These are phyloP conservation scores for Ceratina japonica DNA, from an alignment of 1,140 invertebrate genomes.

Conservation along the genomic window DNA sequence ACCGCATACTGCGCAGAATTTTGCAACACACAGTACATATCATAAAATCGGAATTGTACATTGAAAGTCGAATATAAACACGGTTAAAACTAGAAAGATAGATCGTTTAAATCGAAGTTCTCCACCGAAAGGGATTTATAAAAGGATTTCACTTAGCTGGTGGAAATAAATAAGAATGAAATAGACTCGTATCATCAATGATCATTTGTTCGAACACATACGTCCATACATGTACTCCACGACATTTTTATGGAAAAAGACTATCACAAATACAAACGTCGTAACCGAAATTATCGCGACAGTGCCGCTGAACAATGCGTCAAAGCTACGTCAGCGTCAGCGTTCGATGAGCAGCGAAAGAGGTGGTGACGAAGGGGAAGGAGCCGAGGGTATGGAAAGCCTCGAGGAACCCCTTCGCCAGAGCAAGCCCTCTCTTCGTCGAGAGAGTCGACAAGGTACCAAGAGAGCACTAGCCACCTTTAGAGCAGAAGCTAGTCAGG, in stretches of 20 bases:
- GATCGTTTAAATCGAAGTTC: not conserved
- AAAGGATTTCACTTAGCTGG: not conserved
- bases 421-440: slow-evolving; percentile 81
- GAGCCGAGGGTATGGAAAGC: slow-evolving; percentile 81
- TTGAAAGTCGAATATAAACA: too few species aligned
- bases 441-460: slow-evolving; percentile 83
- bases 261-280: slow-evolving; percentile 36
- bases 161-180: not conserved
- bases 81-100: not conserved
- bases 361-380: slow-evolving; percentile 81
- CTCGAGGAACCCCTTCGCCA: slow-evolving; percentile 85
- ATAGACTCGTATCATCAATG: slow-evolving; percentile 5
- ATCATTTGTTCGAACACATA: not conserved
- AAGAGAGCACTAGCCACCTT: slow-evolving; percentile 51
- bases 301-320: slow-evolving; percentile 86
- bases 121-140: too few species aligned
- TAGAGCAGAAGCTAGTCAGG: slow-evolving; percentile 52
- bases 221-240: not conserved
- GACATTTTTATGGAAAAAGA: slow-evolving; percentile 10
- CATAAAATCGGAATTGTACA: not conserved
- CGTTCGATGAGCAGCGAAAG: slow-evolving; percentile 84
- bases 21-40: not conserved
- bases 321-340: slow-evolving; percentile 83
- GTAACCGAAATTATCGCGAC: slow-evolving; percentile 71
- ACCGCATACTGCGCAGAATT: not conserved